Base-by-base conservation (phyloP, 2,888 invertebrate genomes). In the Allygus modestus region DNA sequence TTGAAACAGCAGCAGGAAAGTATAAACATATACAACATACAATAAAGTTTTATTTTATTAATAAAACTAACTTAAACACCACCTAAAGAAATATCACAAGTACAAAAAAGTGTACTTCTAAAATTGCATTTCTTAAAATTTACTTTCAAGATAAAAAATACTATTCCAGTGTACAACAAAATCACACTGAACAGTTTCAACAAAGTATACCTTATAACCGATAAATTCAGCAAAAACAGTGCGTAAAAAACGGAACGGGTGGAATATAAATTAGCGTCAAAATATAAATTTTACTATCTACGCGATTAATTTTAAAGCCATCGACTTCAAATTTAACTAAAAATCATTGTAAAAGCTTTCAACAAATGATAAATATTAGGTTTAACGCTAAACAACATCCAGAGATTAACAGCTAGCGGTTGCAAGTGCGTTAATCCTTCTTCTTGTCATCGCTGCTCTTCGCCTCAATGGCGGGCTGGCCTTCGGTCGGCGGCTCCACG, bases 371-470 rank as follows among this genome's bases (percentile, higher is more conserved):
- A 73, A 73, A 43, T 73, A 73, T 23, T 73, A 73, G 17, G 20
- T 73, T 43, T 43, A 43, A 41, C n/a, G 43, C 73, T 77, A 77
- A 77, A 77, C 77, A 77, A 77, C 77, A 77, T 51, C 41, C 26
- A 77, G 51, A 51, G 54, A 20, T 77, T 77, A 77, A 46, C 46
- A 77, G 51, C 77, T 77, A 77, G 51, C 43, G 41, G 41, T 37
- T 73, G 23, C 23, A 26, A 43, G 20, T 5, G 46, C 33, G 81
- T 86, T 85, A 87, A 86, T 87, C 87, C 79, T 87, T 79, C 84
- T 87, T 87, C 83, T 87, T 87, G 28, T 85, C 87, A 58, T 84
- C 84, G 69, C 84, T 85, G 69, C 85, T 84, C 84, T 87, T 87
- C 5, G 54, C 26, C 41, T 54, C 81, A 28, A 65, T 58, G n/a